phyloP scores from a whole-genome alignment of 2,888 invertebrate genomes.

The Ephialtes manifestator region DNA sequence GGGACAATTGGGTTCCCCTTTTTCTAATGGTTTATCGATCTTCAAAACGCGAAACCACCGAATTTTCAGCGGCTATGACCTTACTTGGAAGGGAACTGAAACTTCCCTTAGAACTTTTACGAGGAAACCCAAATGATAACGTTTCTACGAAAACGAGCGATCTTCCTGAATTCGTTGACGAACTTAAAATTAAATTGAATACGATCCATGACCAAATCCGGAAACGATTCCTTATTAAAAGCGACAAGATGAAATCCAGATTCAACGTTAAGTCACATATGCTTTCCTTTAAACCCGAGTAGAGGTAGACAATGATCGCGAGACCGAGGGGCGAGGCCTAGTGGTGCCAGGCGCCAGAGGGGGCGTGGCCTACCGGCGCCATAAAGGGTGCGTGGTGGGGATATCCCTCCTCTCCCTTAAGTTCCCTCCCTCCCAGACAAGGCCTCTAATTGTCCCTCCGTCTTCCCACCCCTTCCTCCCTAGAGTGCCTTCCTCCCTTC shows the following conservation, averaged over 20 bases:
- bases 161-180: constrained; percentile 47
- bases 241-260: constrained; percentile 41
- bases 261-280: constrained; percentile 46
- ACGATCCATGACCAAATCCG: constrained; percentile 36
- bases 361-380: no score
- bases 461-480: no score
- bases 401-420: no score
- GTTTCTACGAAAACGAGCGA: not conserved
- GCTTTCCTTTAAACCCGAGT: constrained; percentile 37
- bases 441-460: no score
- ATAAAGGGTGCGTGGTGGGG: no score
- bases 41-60: constrained; percentile 48
- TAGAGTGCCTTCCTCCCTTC: no score
- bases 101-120: constrained; percentile 37
- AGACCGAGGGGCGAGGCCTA: no score
- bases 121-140: not conserved
- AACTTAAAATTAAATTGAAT: constrained; percentile 32
- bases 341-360: no score
- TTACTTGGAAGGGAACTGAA: constrained; percentile 44
- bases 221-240: constrained; percentile 23
- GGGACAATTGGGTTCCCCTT: constrained; percentile 43
- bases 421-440: no score
- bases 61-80: constrained; percentile 56
- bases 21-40: constrained; percentile 63
- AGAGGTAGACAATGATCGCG: no score